A percentile compares a stretch with the other conserved stretches of the same genome.
phyloP scores from a whole-genome alignment of 2,113 vertebrate species.

The Oxygymnocypris stewartii region DNA sequence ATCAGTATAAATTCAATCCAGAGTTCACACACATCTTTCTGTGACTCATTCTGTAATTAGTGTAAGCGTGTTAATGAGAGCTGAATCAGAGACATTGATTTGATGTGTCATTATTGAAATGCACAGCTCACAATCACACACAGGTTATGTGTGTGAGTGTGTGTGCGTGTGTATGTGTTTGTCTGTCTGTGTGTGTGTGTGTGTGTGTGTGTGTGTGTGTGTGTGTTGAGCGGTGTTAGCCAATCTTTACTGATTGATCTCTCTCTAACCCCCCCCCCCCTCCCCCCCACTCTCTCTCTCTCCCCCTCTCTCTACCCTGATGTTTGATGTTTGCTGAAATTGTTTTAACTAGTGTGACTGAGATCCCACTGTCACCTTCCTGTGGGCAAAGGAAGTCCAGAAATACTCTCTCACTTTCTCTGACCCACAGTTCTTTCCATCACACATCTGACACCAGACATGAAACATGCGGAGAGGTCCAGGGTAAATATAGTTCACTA shows the following conservation, averaged over 20 bases:
- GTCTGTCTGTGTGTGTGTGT: background rate
- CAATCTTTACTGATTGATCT: conserved; percentile 49
- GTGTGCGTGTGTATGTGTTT: background rate
- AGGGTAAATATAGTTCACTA: no score
- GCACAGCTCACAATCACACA: conserved; percentile 11
- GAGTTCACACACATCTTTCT: background rate
- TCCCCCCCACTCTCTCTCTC: background rate
- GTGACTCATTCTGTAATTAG: background rate
- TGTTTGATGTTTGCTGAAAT: conserved; percentile 51
- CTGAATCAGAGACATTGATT: conserved; percentile 11
- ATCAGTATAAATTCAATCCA: background rate
- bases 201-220: background rate
- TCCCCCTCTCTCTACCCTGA: background rate
- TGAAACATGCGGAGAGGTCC: no score
- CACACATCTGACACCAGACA: no score
- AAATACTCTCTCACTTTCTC: background rate
- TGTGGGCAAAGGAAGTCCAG: conserved; percentile 46
- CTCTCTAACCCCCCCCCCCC: no score
- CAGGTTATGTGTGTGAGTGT: background rate
- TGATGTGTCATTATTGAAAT: conserved; percentile 4
- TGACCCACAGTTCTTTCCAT: background rate
- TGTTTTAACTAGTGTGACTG: conserved; percentile 53
- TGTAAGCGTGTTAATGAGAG: conserved; percentile 16
- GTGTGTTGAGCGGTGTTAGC: conserved; percentile 47
- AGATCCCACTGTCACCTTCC: conserved; percentile 51